A percentile compares a stretch with the other conserved stretches of the same genome.
phyloP scores from a whole-genome alignment of 2,113 vertebrate species.

The Phocoena sinus region DNA sequence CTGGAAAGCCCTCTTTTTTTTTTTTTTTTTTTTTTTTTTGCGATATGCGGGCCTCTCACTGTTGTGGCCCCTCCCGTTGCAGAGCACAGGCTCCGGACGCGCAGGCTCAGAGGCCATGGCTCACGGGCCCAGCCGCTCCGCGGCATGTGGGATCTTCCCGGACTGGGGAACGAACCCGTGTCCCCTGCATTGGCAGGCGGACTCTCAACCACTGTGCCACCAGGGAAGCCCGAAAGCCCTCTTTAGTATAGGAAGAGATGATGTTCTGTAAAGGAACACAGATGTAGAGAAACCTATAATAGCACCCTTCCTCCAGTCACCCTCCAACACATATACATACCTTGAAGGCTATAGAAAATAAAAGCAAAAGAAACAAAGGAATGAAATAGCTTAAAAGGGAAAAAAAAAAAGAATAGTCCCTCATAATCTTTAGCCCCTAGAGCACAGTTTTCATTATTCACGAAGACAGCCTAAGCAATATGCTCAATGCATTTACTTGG shows the following conservation, averaged over 20 bases:
- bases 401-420: not conserved
- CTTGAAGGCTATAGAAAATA: not conserved
- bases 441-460: conserved; percentile 76
- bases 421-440: conserved; percentile 10
- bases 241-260: not conserved
- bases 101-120: too few species aligned
- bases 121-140: too few species aligned
- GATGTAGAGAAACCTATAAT: not conserved
- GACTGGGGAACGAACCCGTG: too few species aligned
- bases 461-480: conserved; percentile 76
- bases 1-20: not conserved
- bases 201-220: too few species aligned
- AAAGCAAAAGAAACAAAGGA: not conserved
- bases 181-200: too few species aligned
- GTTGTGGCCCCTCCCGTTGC: too few species aligned
- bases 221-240: too few species aligned
- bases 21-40: too few species aligned
- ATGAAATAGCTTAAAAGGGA: not conserved
- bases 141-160: too few species aligned
- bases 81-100: too few species aligned
- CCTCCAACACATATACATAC: not conserved
- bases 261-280: not conserved
- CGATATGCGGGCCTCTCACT: too few species aligned
- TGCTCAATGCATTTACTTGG: conserved; percentile 79
- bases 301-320: not conserved